Evolutionary conservation across 2,797 vertebrate genomes (phyloP).

Genomic region (Lutjanus argentimaculatus): DNA sequence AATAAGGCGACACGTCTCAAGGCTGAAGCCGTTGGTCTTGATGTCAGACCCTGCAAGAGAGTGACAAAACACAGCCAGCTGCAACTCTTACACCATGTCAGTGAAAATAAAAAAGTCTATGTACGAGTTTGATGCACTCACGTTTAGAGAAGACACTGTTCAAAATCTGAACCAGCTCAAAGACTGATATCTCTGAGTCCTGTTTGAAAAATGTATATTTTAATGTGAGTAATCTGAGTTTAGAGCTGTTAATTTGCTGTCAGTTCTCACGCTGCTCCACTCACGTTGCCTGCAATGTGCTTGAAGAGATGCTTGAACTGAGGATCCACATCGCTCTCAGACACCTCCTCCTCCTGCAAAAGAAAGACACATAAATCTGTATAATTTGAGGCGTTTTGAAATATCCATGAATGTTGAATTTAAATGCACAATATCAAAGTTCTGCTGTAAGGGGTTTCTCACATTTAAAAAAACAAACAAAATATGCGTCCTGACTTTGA

Average conservation of each 20-base stretch:
- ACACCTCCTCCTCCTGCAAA: slow-evolving; percentile 86
- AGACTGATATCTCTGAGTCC: slow-evolving; percentile 92
- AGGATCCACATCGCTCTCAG: slow-evolving; percentile 89
- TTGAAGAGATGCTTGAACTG: slow-evolving; percentile 90
- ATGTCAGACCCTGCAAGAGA: slow-evolving; percentile 78
- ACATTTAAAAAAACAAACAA: too few relatives aligned
- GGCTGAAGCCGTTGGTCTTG: slow-evolving; percentile 83
- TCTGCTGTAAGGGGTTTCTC: too few relatives aligned
- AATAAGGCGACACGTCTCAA: slow-evolving; percentile 84
- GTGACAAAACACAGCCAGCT: neutral
- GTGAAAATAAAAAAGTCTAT: neutral
- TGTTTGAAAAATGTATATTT: slow-evolving; percentile 42
- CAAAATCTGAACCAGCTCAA: slow-evolving; percentile 89
- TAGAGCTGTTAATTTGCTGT: neutral
- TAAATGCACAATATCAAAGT: too few relatives aligned
- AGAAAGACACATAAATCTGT: neutral
- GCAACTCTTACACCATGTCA: neutral
- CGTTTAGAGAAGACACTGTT: slow-evolving; percentile 89
- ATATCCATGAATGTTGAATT: neutral
- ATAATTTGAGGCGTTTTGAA: neutral
- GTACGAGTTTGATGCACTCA: slow-evolving; percentile 76
- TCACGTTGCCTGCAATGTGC: slow-evolving; percentile 90
- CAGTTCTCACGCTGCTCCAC: slow-evolving; percentile 54
- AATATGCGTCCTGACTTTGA: too few relatives aligned
- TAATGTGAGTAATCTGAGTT: neutral